Percentiles rank a stretch among this genome's conserved stretches.
phyloP scores from a whole-genome alignment of 2,113 vertebrate genomes.

The Bettongia penicillata region DNA sequence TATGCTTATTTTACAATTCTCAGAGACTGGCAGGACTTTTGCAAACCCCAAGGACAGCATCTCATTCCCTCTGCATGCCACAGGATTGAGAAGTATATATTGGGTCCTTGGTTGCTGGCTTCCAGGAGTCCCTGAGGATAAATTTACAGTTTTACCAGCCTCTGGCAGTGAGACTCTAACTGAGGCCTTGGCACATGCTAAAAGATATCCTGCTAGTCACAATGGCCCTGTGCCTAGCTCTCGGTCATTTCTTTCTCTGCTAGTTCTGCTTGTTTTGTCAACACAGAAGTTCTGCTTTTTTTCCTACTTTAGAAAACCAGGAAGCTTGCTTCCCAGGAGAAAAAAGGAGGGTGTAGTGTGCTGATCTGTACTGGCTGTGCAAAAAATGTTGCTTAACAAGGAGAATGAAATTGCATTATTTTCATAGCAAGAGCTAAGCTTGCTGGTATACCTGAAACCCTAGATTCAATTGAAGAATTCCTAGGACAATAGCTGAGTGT shows the following conservation, averaged over 20 bases:
- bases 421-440: slow-evolving; percentile 51
- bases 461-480: not conserved
- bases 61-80: not conserved
- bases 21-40: not conserved
- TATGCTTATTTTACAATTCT: slow-evolving; percentile 2
- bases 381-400: slow-evolving; percentile 39
- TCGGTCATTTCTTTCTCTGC: not conserved
- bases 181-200: not conserved
- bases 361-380: slow-evolving; percentile 64
- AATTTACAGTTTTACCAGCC: not conserved
- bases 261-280: not conserved
- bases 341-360: not conserved
- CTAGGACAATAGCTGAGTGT: not conserved
- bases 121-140: not conserved
- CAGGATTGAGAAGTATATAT: not conserved
- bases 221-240: not conserved
- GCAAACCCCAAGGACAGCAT: not conserved
- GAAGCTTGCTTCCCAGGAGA: slow-evolving; percentile 47
- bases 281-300: not conserved
- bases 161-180: slow-evolving; percentile 3
- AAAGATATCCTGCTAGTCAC: not conserved
- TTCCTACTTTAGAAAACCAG: not conserved
- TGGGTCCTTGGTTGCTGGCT: not conserved
- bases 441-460: slow-evolving; percentile 19
- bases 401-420: slow-evolving; percentile 23